Conservation (phyloP, 2,797 vertebrate species). For the Discoglossus pictus region DNA sequence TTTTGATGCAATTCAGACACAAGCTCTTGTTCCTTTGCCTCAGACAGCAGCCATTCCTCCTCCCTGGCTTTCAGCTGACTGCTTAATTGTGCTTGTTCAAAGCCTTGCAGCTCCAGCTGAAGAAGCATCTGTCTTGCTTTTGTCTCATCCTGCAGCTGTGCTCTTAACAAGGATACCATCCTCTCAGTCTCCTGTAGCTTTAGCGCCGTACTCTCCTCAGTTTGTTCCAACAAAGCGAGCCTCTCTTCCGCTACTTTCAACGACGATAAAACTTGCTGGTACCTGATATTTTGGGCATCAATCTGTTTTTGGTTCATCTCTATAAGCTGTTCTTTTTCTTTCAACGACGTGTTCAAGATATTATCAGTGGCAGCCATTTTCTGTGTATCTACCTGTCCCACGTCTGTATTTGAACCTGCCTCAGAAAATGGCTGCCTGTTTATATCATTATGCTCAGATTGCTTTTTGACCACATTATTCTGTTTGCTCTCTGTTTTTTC, state of each 20-base stretch:
- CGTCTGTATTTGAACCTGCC: slow-evolving; percentile 52
- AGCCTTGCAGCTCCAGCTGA: slow-evolving; percentile 57
- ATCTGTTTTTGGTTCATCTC: slow-evolving; percentile 50
- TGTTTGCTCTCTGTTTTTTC: slow-evolving; percentile 8
- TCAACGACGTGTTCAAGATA: too few relatives aligned
- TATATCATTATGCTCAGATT: slow-evolving; percentile 15
- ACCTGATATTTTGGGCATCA: slow-evolving; percentile 53
- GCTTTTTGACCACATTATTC: neutral
- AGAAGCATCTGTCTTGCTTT: slow-evolving; percentile 53
- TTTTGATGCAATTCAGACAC: slow-evolving; percentile 59
- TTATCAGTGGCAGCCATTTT: slow-evolving; percentile 30
- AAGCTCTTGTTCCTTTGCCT: slow-evolving; percentile 52
- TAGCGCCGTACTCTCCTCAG: slow-evolving; percentile 49
- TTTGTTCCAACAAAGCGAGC: slow-evolving; percentile 27
- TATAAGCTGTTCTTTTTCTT: slow-evolving; percentile 49
- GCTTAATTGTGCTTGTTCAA: slow-evolving; percentile 64
- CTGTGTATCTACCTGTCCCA: slow-evolving; percentile 24
- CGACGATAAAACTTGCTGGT: slow-evolving; percentile 58
- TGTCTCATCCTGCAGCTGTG: slow-evolving; percentile 54
- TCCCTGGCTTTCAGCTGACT: slow-evolving; percentile 67
- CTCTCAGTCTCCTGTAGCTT: slow-evolving; percentile 49
- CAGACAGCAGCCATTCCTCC: slow-evolving; percentile 57
- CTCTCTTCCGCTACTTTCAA: slow-evolving; percentile 53
- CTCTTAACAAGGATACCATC: slow-evolving; percentile 38
- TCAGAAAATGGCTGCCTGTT: slow-evolving; percentile 54